Evolutionary conservation across 2,797 vertebrate genomes (phyloP).

Genomic region (Cossypha dichroa): DNA sequence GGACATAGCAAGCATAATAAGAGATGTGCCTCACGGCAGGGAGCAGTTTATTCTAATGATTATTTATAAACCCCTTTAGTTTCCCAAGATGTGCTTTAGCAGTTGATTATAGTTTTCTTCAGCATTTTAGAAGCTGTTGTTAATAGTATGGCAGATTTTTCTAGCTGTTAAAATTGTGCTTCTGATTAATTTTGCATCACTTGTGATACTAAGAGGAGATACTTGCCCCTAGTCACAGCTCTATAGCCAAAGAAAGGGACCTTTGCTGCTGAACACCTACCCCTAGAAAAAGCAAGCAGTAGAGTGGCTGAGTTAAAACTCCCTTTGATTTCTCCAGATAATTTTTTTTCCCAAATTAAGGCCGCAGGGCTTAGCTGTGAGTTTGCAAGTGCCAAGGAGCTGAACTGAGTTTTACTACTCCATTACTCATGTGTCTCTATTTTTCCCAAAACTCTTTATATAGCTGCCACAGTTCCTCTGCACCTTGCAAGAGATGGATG

Average conservation of each 20-base stretch:
- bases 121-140: constrained; percentile 6
- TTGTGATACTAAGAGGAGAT: neutral
- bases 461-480: constrained; percentile 42
- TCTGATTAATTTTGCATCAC: neutral
- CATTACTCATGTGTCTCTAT: constrained; percentile 64
- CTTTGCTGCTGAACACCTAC: neutral
- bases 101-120: neutral
- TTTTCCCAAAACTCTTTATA: constrained; percentile 60
- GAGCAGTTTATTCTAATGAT: constrained; percentile 40
- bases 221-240: neutral
- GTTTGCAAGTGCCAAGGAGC: constrained; percentile 27
- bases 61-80: constrained; percentile 49
- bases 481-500: constrained; percentile 55
- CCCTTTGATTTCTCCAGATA: constrained; percentile 3
- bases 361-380: neutral
- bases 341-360: constrained; percentile 13
- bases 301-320: neutral
- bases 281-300: neutral
- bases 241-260: neutral
- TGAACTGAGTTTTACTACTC: constrained; percentile 60
- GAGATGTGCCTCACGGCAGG: constrained; percentile 29
- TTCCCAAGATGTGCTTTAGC: constrained; percentile 17
- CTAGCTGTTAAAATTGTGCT: neutral
- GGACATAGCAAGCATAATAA: constrained; percentile 27
- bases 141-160: neutral